Evolutionary conservation across 2,113 vertebrate species (phyloP).

Genomic region (Eleginops maclovinus): DNA sequence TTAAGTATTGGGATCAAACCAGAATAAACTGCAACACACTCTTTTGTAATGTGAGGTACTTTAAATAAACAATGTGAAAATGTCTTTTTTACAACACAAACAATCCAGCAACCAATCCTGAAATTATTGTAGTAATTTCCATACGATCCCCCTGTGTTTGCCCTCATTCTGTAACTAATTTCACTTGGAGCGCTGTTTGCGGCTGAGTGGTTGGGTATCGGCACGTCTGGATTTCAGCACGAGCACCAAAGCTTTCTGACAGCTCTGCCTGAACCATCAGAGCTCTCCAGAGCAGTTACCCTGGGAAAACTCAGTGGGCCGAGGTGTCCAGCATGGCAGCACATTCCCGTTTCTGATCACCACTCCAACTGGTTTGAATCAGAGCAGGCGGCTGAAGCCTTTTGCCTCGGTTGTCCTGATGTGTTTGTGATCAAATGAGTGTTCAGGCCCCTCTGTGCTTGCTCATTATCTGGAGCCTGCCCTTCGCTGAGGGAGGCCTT

Average conservation of each 20-base stretch:
- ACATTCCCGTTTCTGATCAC: slow-evolving; percentile 48
- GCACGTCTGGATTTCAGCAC: slow-evolving; percentile 46
- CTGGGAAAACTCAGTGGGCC: slow-evolving; percentile 45
- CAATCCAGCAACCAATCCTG: neutral
- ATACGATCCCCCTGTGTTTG: slow-evolving; percentile 1
- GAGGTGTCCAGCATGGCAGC: slow-evolving; percentile 36
- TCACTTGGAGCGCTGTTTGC: slow-evolving; percentile 6
- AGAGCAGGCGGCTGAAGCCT: slow-evolving; percentile 40
- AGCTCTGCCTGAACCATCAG: slow-evolving; percentile 35
- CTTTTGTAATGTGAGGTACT: neutral
- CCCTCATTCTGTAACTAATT: slow-evolving; percentile 25
- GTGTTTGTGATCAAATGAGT: slow-evolving; percentile 69
- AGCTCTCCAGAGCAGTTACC: slow-evolving; percentile 30
- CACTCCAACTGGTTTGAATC: slow-evolving; percentile 60
- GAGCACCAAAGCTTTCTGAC: slow-evolving; percentile 45
- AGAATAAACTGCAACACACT: neutral
- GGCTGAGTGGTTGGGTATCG: slow-evolving; percentile 15
- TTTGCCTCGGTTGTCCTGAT: slow-evolving; percentile 49
- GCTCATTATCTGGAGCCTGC: slow-evolving; percentile 64
- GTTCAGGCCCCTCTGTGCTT: slow-evolving; percentile 41
- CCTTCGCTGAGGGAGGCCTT: slow-evolving; percentile 55
- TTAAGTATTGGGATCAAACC: neutral
- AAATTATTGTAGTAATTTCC: neutral
- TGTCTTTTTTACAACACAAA: neutral
- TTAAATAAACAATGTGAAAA: slow-evolving; percentile 8